A percentile compares a stretch with the other conserved stretches of the same genome.
These are phyloP conservation scores for Psittacula cyanocephala DNA, from an alignment of 2,113 vertebrate genomes.

Conservation along the genomic window DNA sequence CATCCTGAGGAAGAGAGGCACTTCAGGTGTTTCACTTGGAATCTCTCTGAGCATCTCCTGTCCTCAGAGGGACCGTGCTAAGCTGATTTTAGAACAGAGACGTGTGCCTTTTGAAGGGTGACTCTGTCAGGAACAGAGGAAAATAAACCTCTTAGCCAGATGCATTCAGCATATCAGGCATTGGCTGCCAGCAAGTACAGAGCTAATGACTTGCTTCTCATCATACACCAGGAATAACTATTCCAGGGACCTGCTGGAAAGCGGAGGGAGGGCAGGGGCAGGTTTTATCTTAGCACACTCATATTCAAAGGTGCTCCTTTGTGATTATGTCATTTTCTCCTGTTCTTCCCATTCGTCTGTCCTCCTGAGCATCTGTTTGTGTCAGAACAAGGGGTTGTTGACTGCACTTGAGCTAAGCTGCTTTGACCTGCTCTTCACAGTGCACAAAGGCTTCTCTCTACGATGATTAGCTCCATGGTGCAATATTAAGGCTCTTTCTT, in stretches of 20 bases:
- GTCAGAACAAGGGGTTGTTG: slow-evolving; percentile 41
- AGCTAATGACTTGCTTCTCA: slow-evolving; percentile 33
- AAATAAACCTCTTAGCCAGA: slow-evolving; percentile 38
- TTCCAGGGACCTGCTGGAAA: neutral
- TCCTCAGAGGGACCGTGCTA: neutral
- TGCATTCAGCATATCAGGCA: slow-evolving; percentile 13
- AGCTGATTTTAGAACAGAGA: neutral
- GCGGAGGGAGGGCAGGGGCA: neutral
- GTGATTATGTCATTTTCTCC: slow-evolving; percentile 14
- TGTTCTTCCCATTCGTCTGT: neutral
- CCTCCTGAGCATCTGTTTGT: slow-evolving; percentile 41
- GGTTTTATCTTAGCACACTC: slow-evolving; percentile 7
- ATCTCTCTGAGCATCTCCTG: neutral
- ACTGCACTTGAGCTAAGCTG: slow-evolving; percentile 13
- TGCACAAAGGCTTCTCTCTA: slow-evolving; percentile 3
- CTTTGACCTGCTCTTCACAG: slow-evolving; percentile 29
- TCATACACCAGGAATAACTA: neutral
- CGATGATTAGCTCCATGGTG: neutral
- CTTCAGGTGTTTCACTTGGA: neutral
- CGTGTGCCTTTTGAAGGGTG: neutral
- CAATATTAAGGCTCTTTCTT: neutral
- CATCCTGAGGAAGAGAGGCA: neutral
- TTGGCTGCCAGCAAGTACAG: neutral
- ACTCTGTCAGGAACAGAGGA: neutral
- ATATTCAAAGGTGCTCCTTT: slow-evolving; percentile 29